phyloP scores from a whole-genome alignment of 2,797 vertebrate species.

The Chelonia mydas region DNA sequence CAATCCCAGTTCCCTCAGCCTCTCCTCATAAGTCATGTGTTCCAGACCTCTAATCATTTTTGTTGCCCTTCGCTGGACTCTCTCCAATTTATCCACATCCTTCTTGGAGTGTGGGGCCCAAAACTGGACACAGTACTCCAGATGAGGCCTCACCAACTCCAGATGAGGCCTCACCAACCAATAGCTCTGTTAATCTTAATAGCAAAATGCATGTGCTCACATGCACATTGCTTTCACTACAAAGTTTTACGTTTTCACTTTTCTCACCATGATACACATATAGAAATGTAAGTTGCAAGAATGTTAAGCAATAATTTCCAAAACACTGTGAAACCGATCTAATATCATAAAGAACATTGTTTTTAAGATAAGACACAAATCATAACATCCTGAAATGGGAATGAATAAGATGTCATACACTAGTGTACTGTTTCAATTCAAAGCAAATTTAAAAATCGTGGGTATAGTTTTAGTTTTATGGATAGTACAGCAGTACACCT shows the following conservation, averaged over 20 bases:
- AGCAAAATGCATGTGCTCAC: neutral
- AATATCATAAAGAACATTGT: neutral
- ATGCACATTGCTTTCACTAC: neutral
- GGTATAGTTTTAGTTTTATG: neutral
- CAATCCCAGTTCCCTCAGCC: too few species aligned
- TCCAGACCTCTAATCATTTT: too few species aligned
- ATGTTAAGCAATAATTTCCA: neutral
- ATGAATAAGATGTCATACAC: neutral
- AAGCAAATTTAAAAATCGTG: neutral
- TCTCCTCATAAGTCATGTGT: too few species aligned
- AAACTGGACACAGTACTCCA: too few species aligned
- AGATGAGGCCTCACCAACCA: too few species aligned
- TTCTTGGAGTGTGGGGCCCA: too few species aligned
- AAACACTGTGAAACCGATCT: neutral
- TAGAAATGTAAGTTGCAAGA: neutral
- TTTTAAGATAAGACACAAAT: neutral
- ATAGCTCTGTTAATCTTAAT: neutral
- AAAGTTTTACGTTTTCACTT: neutral
- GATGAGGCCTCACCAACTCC: too few species aligned
- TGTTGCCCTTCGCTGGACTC: too few species aligned
- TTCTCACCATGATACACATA: neutral
- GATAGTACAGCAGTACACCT: neutral
- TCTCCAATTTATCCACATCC: too few species aligned
- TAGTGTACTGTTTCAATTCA: slow-evolving; percentile 18
- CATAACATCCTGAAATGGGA: neutral